Evolutionary conservation across 2,113 vertebrate species (phyloP).

Genomic region (Cranoglanis bouderius): DNA sequence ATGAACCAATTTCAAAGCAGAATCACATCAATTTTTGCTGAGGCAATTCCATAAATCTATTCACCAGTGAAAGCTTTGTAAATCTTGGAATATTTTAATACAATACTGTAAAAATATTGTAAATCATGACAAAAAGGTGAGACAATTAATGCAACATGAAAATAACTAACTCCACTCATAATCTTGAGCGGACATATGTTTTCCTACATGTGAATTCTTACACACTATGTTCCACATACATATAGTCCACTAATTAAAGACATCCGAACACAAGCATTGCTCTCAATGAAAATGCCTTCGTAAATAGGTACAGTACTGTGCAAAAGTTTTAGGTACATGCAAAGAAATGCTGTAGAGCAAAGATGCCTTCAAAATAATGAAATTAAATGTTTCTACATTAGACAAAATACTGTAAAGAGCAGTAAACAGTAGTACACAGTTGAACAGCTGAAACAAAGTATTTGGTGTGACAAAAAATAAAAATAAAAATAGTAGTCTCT

Average conservation of each 20-base stretch:
- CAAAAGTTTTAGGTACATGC: too few species aligned
- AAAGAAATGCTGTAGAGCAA: too few species aligned
- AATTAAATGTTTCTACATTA: too few species aligned
- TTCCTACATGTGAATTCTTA: not conserved
- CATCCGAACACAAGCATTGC: not conserved
- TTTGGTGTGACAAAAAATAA: too few species aligned
- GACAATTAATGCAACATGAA: not conserved
- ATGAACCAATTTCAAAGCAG: not conserved
- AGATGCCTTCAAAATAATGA: too few species aligned
- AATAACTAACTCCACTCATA: not conserved
- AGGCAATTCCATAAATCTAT: not conserved
- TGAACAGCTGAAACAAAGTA: too few species aligned
- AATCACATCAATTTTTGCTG: not conserved
- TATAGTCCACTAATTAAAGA: not conserved
- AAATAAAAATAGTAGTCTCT: too few species aligned
- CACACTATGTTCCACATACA: not conserved
- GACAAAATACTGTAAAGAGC: too few species aligned
- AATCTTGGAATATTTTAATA: not conserved
- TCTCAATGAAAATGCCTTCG: not conserved
- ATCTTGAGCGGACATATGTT: not conserved
- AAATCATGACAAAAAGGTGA: not conserved
- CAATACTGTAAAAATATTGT: not conserved
- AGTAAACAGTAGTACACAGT: too few species aligned
- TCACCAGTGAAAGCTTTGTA: not conserved
- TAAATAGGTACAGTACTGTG: too few species aligned